phyloP scores from a whole-genome alignment of 2,888 invertebrate species.

The Micropterix aruncella region DNA sequence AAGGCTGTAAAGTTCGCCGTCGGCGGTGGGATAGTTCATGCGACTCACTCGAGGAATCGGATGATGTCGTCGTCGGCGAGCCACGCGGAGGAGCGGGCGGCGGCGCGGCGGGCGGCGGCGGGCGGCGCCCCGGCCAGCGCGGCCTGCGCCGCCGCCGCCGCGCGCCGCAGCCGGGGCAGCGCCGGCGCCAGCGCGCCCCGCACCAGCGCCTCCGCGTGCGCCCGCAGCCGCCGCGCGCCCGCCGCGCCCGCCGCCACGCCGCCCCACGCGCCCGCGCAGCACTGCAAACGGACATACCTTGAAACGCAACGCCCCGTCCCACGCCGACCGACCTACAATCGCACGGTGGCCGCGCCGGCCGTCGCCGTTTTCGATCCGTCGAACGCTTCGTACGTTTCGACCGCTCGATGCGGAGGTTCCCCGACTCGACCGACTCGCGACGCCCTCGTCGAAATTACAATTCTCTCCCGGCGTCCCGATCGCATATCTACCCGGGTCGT shows the following conservation, averaged over 20 bases:
- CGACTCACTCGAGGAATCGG: constrained; percentile 66
- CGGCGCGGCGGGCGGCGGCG: constrained; percentile 16
- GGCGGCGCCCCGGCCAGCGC: constrained; percentile 17
- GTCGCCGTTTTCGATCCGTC: constrained; percentile 16
- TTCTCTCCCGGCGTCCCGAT: too few species aligned
- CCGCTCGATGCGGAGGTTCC: constrained; percentile 14
- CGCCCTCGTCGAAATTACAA: constrained; percentile 8
- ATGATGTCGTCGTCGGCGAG: constrained; percentile 91
- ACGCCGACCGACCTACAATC: too few species aligned
- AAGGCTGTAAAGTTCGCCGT: background rate
- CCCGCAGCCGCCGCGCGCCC: background rate
- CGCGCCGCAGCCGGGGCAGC: constrained; percentile 1
- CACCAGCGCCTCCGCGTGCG: background rate
- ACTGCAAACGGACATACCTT: background rate
- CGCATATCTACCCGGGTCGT: too few species aligned
- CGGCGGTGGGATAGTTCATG: background rate
- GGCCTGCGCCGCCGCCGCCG: constrained; percentile 11
- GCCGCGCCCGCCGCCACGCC: background rate
- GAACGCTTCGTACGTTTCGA: constrained; percentile 13
- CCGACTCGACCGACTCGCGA: constrained; percentile 15
- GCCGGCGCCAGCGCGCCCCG: background rate
- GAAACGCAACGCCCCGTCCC: too few species aligned
- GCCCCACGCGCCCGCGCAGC: background rate
- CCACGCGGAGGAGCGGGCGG: constrained; percentile 66
- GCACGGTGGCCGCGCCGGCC: constrained; percentile 16